Base-by-base conservation (phyloP, 1,140 invertebrate genomes). In the Gonioctena quinquepunctata region DNA sequence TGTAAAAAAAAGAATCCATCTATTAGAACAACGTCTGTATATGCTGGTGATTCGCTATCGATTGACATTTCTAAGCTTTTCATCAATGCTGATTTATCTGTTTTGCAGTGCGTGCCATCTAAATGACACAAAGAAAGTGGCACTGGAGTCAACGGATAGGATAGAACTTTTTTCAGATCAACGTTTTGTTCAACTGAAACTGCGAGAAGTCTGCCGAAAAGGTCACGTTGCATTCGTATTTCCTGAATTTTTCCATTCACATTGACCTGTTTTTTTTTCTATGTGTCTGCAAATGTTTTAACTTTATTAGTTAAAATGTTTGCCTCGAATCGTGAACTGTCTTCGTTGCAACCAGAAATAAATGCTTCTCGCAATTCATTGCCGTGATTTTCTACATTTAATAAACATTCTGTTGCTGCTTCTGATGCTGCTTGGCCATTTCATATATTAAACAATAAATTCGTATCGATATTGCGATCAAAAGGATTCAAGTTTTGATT, bases 41-140 rank as follows among this genome's bases (percentile, higher is more conserved):
- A 62, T 19, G 28, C 19, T 16, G 75, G 69, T 49, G 69, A 52
- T 63, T 70, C 65, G n/a, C 54, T 26, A n/a, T 72, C 21, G 8
- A n/a, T 50, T 33, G 63, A 42, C 42, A 70, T 69, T 70, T 79
- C 71, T 22, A 76, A 54, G 26, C 52, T 33, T 70, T 78, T 74
- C 1, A 74, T 28, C 1, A 80, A 33, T 7, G 19, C 63, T 52
- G 73, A 75, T 75, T 80, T 80, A 21, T 78, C 69, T 2, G 78
- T 80, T 69, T 80, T 79, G 57, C 70, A 62, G 16, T 80, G 79
- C 0, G 71, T 66, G 25, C 78, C 77, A 66, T 83, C 79, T 1
- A 77, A 27, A 68, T 83, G 77, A 66, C 78, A 82, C 21, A 82
- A 49, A 6, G 79, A 74, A 25, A 80, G 60, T 19, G 80, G 76